phyloP scores from a whole-genome alignment of 2,113 vertebrate species.

The Noturus placidus region DNA sequence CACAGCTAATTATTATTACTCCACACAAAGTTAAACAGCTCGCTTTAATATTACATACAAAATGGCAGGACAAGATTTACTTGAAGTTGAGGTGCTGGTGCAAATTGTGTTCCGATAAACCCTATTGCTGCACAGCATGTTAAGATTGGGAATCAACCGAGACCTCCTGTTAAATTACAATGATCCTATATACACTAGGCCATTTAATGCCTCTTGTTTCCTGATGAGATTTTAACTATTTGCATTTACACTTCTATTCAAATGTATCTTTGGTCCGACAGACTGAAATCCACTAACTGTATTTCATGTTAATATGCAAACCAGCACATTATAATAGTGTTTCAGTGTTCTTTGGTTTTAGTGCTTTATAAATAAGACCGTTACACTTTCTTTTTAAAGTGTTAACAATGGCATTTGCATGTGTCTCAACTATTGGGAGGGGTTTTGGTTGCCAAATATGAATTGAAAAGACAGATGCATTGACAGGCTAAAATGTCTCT shows the following conservation, averaged over 20 bases:
- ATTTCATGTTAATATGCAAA: not conserved
- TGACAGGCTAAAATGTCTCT: not conserved
- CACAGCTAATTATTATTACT: slow-evolving; percentile 39
- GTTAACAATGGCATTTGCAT: not conserved
- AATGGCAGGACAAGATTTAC: not conserved
- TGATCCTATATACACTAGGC: not conserved
- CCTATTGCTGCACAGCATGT: not conserved
- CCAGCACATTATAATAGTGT: not conserved
- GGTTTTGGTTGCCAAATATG: not conserved
- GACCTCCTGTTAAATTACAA: not conserved
- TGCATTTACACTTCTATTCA: not conserved
- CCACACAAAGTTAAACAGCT: slow-evolving; percentile 35
- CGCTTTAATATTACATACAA: slow-evolving; percentile 3
- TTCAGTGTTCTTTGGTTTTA: not conserved
- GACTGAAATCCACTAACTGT: not conserved
- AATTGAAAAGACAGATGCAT: not conserved
- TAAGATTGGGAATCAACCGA: not conserved
- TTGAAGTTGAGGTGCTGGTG: not conserved
- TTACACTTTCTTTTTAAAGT: not conserved
- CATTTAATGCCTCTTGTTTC: not conserved
- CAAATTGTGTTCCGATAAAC: not conserved
- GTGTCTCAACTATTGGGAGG: not conserved
- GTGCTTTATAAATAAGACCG: not conserved
- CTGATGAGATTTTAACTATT: not conserved
- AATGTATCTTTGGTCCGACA: not conserved